Evolutionary conservation across 2,113 vertebrate species (phyloP).

Genomic region (Oceanodroma tethys): DNA sequence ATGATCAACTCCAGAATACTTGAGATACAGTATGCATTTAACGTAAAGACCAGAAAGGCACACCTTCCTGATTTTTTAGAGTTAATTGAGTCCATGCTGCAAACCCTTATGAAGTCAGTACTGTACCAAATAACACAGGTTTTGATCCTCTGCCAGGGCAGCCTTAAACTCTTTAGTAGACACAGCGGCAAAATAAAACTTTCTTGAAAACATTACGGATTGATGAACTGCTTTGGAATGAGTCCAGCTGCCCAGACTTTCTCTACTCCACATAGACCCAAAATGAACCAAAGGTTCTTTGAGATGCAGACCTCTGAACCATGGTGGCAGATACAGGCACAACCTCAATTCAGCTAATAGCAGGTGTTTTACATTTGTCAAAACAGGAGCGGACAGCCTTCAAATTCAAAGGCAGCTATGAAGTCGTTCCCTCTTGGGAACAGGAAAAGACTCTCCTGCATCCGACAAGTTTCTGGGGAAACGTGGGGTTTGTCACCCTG

Average conservation of each 20-base stretch:
- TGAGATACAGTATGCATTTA: slow-evolving; percentile 36
- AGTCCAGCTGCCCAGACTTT: slow-evolving; percentile 62
- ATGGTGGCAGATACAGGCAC: not conserved
- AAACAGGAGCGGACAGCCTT: not conserved
- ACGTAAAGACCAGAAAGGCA: slow-evolving; percentile 53
- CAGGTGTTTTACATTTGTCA: slow-evolving; percentile 7
- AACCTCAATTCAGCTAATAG: not conserved
- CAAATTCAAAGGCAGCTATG: not conserved
- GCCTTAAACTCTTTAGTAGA: slow-evolving; percentile 61
- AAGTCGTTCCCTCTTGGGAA: not conserved
- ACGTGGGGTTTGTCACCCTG: not conserved
- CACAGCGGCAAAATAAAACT: slow-evolving; percentile 65
- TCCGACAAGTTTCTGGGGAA: not conserved
- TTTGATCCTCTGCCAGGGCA: slow-evolving; percentile 68
- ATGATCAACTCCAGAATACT: slow-evolving; percentile 39
- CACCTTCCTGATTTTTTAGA: slow-evolving; percentile 49
- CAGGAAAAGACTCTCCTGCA: not conserved
- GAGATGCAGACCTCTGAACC: slow-evolving; percentile 21
- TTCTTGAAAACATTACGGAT: slow-evolving; percentile 72
- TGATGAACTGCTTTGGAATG: slow-evolving; percentile 72
- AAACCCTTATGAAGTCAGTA: slow-evolving; percentile 62
- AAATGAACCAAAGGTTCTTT: slow-evolving; percentile 44
- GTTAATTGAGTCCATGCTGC: slow-evolving; percentile 63
- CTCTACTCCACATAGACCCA: slow-evolving; percentile 36
- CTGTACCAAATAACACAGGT: slow-evolving; percentile 44